Evolutionary conservation across 2,888 invertebrate genomes (phyloP).

Genomic region (Nudaria mundana): DNA sequence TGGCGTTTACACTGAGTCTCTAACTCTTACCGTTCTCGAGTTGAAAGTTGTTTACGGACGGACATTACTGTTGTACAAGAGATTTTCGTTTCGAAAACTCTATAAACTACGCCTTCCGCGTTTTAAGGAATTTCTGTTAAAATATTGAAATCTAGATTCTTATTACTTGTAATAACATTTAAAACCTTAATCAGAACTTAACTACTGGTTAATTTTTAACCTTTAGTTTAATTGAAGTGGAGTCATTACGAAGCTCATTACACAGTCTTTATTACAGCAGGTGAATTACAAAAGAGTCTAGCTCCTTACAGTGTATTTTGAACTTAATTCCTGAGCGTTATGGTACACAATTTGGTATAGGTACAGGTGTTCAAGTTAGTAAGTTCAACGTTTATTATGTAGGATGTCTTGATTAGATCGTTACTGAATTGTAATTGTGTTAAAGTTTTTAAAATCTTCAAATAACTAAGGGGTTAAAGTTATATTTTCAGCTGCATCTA

Average conservation of each 20-base stretch:
- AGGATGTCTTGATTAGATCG: slow-evolving; percentile 42
- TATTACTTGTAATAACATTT: too few relatives aligned
- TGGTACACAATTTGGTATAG: slow-evolving; percentile 13
- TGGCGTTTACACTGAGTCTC: too few relatives aligned
- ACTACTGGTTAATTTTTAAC: slow-evolving; percentile 45
- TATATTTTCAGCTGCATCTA: too few relatives aligned
- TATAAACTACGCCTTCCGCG: too few relatives aligned
- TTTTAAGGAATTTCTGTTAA: too few relatives aligned
- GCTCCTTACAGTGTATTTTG: slow-evolving; percentile 5
- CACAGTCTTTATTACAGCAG: slow-evolving; percentile 42
- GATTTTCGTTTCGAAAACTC: too few relatives aligned
- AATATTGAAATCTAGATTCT: too few relatives aligned
- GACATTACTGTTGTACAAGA: too few relatives aligned
- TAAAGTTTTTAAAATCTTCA: too few relatives aligned
- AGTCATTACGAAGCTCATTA: slow-evolving; percentile 44
- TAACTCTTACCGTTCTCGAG: too few relatives aligned
- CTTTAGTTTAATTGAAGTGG: slow-evolving; percentile 47
- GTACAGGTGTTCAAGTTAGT: slow-evolving; percentile 24
- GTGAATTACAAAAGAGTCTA: slow-evolving; percentile 37
- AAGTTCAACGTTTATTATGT: slow-evolving; percentile 42
- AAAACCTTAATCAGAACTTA: slow-evolving; percentile 40
- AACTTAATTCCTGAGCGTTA: slow-evolving; percentile 15
- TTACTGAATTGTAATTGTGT: slow-evolving; percentile 35
- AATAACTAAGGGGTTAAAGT: too few relatives aligned
- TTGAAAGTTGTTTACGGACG: too few relatives aligned